Conservation (phyloP, 2,113 vertebrate genomes). For the Numida meleagris region DNA sequence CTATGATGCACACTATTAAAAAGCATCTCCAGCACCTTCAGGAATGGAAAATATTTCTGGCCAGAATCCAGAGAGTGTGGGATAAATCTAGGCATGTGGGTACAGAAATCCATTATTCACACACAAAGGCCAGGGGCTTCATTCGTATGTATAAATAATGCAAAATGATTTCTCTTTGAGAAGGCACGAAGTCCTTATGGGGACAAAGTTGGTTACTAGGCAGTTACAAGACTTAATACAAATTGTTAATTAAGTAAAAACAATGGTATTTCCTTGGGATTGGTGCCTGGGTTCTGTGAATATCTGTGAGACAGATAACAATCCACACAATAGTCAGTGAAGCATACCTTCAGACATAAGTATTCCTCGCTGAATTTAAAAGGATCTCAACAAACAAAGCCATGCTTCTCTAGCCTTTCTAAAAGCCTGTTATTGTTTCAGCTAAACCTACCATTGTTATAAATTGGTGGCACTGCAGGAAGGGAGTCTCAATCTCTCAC, state of each 20-base stretch:
- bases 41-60: background rate
- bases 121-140: background rate
- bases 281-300: background rate
- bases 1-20: background rate
- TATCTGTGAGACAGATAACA: background rate
- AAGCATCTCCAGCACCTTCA: background rate
- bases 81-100: background rate
- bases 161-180: background rate
- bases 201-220: background rate
- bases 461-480: background rate
- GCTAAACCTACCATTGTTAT: background rate
- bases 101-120: background rate
- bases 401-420: background rate
- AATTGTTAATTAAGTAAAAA: constrained; percentile 32
- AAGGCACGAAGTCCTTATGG: background rate
- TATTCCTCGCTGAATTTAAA: constrained; percentile 20
- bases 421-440: background rate
- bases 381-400: background rate
- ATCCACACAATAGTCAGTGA: background rate
- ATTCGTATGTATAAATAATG: background rate
- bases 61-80: background rate
- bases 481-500: background rate
- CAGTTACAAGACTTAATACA: background rate
- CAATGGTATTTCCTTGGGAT: background rate
- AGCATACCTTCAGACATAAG: background rate